Evolutionary conservation across 2,113 vertebrate species (phyloP), one percentile per base, ranked within the genome.

Genomic region (Equus przewalskii): DNA sequence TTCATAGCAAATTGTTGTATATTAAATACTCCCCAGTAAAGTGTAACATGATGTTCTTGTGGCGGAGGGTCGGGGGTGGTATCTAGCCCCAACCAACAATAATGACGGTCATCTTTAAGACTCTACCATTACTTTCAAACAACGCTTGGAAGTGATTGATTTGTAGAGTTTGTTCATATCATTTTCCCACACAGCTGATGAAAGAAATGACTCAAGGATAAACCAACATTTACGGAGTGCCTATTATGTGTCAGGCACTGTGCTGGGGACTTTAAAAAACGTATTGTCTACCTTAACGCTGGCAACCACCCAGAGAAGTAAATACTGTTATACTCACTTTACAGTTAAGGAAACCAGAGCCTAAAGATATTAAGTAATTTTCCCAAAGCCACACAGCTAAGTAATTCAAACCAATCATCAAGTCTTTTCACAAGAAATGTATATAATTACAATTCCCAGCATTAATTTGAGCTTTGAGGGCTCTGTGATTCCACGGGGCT

Each of bases 391-490:
- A 89, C 65, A 70, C 54, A 78, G 41, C 19, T 92, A 64, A 64
- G 46, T 79, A 96, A 96, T 86, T 89, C 94, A 96, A 95, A 93
- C 82, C 69, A 89, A 67, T 86, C 51, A 60, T 93, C 85, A 90
- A 96, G 62, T 44, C 81, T 97, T 91, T 94, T 91, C 73, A 67
- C 28, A 79, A 97, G 91, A 89, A 94, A 94, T 86, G 51, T 93
- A 91, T 72, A 58, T 64, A 82, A 96, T 96, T 93, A 72, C 56
- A 93, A 67, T 18, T 82, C 30, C 51, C 64, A 24, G 28, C 19
- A 6, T 93, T 69, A 30, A 54, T 65, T 3, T 44, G 58, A 91
- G 21, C 56, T 92, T 70, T 89, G 62, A 88, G 60, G 3, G 16
- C 24, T 81, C 41, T 70, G 41, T 69, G 86, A 82, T 33, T 72